Evolutionary conservation across 2,797 vertebrate species (phyloP).

Genomic region (Gadopsis bispinosus): DNA sequence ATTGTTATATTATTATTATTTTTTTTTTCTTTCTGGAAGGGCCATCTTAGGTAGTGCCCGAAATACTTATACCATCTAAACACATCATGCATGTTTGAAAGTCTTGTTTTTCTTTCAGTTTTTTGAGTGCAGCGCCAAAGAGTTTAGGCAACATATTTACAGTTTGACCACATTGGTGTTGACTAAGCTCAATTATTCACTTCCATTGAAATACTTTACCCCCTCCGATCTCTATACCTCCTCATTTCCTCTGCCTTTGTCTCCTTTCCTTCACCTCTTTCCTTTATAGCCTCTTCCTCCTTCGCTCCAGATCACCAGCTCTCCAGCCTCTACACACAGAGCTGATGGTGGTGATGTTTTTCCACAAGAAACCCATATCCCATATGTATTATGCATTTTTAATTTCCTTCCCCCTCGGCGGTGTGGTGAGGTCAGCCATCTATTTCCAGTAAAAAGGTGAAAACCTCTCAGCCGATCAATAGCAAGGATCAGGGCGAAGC

Average conservation of each 20-base stretch:
- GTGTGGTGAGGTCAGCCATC: conserved; percentile 38
- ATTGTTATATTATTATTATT: background rate
- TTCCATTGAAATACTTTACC: background rate
- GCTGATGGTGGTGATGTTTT: conserved; percentile 17
- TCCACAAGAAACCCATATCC: conserved; percentile 27
- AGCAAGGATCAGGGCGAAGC: background rate
- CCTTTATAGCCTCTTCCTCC: conserved; percentile 7
- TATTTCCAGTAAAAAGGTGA: conserved; percentile 20
- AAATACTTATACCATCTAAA: background rate
- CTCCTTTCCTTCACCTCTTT: background rate
- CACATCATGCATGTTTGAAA: background rate
- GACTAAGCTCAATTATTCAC: background rate
- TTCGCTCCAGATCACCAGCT: background rate
- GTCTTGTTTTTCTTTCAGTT: background rate
- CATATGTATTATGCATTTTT: conserved; percentile 55
- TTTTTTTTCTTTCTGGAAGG: background rate
- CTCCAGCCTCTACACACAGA: background rate
- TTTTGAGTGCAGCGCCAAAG: background rate
- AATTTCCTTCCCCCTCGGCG: conserved; percentile 36
- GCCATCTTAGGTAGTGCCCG: background rate
- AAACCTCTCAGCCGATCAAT: conserved; percentile 35
- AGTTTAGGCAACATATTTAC: background rate
- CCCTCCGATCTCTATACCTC: background rate
- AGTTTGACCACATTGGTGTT: background rate
- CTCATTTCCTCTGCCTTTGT: background rate